Conservation (phyloP, 2,888 invertebrate genomes). For the Sesia apiformis region DNA sequence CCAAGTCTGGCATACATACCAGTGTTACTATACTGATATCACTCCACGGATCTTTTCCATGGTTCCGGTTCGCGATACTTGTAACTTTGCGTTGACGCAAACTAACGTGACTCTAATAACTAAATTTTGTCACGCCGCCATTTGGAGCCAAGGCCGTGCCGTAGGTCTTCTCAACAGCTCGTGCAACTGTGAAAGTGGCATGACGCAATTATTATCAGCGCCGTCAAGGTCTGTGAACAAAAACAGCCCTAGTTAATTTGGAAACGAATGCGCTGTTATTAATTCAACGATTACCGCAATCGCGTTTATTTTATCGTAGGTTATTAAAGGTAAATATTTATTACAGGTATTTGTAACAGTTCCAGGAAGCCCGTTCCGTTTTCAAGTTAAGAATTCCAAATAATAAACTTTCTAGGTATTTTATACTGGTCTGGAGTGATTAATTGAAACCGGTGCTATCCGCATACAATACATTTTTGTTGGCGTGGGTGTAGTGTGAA, state of each 20-base stretch:
- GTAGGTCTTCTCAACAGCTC: constrained; percentile 13
- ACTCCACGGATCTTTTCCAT: constrained; percentile 31
- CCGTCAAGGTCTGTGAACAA: too few relatives aligned
- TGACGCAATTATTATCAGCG: constrained; percentile 21
- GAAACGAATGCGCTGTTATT: too few relatives aligned
- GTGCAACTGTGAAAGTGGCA: constrained; percentile 21
- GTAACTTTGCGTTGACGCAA: constrained; percentile 10
- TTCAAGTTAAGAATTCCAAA: too few relatives aligned
- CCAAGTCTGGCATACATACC: constrained; percentile 25
- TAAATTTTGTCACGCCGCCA: constrained; percentile 24
- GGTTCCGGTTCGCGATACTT: constrained; percentile 39
- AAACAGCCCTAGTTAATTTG: too few relatives aligned
- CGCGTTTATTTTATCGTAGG: too few relatives aligned
- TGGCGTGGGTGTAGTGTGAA: constrained; percentile 56
- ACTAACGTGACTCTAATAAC: constrained; percentile 21
- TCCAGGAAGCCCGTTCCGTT: too few relatives aligned
- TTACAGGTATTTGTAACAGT: too few relatives aligned
- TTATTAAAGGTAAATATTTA: too few relatives aligned
- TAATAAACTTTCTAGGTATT: too few relatives aligned
- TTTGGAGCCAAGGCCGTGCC: constrained; percentile 14
- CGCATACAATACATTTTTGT: constrained; percentile 34
- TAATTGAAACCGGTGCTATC: constrained; percentile 7
- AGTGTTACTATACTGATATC: constrained; percentile 6
- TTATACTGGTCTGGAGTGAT: too few relatives aligned
- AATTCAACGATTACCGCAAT: too few relatives aligned